Percentiles rank a stretch among this genome's conserved stretches.
Evolutionary conservation across 2,888 invertebrate species (phyloP).

Genomic region (Reticulitermes lucifugus): DNA sequence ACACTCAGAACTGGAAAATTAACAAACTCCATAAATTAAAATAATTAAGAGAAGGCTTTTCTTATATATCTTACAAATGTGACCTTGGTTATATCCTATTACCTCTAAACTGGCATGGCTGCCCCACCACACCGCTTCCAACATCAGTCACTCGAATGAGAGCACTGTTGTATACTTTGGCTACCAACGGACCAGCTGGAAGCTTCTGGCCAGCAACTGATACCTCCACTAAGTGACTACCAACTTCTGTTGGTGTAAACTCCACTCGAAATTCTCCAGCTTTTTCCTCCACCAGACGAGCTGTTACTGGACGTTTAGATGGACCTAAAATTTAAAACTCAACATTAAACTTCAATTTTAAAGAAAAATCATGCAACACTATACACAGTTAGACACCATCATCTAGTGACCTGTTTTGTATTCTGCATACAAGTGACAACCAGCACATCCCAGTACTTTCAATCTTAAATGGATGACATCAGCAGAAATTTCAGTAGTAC

Average conservation of each 20-base stretch:
- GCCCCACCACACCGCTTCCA: conserved; percentile 92
- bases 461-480: no score
- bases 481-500: no score
- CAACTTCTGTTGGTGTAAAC: conserved; percentile 93
- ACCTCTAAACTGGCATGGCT: conserved; percentile 97
- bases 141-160: conserved; percentile 95
- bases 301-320: conserved; percentile 84
- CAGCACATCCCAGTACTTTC: no score
- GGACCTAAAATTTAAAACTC: conserved; percentile 70
- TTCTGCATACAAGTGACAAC: no score
- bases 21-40: no score
- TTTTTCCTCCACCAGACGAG: conserved; percentile 83
- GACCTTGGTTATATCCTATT: not conserved
- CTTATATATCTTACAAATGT: not conserved
- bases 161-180: conserved; percentile 95
- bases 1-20: not conserved
- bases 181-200: conserved; percentile 89
- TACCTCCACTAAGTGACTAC: conserved; percentile 94
- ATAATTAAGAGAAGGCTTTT: no score
- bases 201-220: conserved; percentile 90
- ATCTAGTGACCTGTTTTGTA: no score
- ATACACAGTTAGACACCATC: no score
- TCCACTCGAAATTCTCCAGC: conserved; percentile 89
- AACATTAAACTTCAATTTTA: no score
- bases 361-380: no score